Conservation (phyloP, 2,113 vertebrate species). For the Maccullochella peelii region DNA sequence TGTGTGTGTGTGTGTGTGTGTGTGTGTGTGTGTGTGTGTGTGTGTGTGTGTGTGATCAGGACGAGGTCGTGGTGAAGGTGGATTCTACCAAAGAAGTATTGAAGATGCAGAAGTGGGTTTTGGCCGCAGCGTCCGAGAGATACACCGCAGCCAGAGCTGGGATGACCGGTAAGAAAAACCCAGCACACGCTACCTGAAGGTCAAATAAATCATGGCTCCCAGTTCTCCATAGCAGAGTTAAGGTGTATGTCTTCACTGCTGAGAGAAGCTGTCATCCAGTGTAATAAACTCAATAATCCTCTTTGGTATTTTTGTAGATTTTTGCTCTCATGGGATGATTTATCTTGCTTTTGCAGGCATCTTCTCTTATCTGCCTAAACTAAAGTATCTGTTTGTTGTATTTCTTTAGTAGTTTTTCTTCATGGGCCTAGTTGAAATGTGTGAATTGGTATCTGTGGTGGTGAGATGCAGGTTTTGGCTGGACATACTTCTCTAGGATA, state of each 20-base stretch:
- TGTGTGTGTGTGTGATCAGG: slow-evolving; percentile 75
- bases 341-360: slow-evolving; percentile 1
- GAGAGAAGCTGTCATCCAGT: slow-evolving; percentile 26
- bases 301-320: slow-evolving; percentile 12
- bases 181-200: not conserved
- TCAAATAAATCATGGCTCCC: not conserved
- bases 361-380: not conserved
- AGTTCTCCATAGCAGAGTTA: not conserved
- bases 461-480: not conserved
- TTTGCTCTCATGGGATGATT: not conserved
- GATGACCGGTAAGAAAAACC: slow-evolving; percentile 88
- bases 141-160: slow-evolving; percentile 95
- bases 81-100: slow-evolving; percentile 95
- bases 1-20: not conserved
- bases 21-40: not conserved
- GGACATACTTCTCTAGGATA: not conserved
- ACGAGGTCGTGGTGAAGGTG: slow-evolving; percentile 90
- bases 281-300: slow-evolving; percentile 8
- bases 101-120: slow-evolving; percentile 91
- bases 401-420: not conserved
- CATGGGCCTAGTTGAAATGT: not conserved
- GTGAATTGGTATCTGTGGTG: not conserved
- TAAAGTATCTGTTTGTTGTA: not conserved
- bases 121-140: slow-evolving; percentile 88
- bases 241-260: not conserved